These are phyloP conservation scores for Peromyscus melanophrys DNA, from an alignment of 2,797 vertebrate genomes.

Conservation along the genomic window DNA sequence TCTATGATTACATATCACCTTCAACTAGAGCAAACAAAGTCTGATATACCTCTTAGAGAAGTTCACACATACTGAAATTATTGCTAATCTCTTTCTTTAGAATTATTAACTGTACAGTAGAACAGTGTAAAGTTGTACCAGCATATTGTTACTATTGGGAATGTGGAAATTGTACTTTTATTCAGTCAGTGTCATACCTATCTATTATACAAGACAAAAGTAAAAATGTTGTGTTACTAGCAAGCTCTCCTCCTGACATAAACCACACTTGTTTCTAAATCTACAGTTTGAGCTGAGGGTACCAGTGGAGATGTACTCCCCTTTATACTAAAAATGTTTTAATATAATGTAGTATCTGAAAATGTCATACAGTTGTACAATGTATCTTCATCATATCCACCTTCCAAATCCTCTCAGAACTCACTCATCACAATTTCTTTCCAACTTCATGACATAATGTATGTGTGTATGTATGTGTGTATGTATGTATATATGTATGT, in stretches of 20 bases:
- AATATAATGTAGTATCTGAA: background rate
- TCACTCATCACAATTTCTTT: background rate
- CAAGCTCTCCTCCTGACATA: background rate
- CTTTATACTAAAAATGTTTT: background rate
- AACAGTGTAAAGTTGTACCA: background rate
- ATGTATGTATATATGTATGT: too few species aligned
- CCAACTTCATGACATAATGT: background rate
- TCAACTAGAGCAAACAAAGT: slow-evolving; percentile 6
- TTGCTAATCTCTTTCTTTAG: background rate
- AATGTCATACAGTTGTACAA: background rate
- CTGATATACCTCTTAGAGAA: background rate
- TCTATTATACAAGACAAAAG: background rate
- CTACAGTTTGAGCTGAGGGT: background rate
- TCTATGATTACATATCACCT: background rate
- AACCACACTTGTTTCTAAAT: background rate
- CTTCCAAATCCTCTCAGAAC: background rate
- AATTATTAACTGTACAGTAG: background rate
- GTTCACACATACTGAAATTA: background rate
- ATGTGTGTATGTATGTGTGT: background rate
- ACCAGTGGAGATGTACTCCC: background rate
- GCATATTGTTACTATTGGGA: background rate
- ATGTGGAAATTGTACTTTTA: background rate
- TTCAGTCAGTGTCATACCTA: background rate
- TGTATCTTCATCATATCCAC: background rate
- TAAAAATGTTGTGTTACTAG: background rate